Evolutionary conservation across 2,888 invertebrate species (phyloP).

Genomic region (Tinea pellionella): DNA sequence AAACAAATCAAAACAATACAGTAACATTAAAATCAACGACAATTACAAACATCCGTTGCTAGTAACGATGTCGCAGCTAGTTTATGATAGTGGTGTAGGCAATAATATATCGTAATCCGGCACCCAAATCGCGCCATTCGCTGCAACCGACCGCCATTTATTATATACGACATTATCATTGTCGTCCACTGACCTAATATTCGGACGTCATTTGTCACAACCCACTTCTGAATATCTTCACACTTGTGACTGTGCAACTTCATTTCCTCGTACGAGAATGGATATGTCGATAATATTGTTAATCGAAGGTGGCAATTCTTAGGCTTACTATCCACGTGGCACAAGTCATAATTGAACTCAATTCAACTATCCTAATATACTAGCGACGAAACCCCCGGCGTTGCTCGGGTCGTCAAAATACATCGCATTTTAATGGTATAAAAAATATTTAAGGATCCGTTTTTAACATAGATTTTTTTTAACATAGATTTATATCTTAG

Average conservation of each 20-base stretch:
- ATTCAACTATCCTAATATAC: too few species aligned
- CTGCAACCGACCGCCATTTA: constrained; percentile 47
- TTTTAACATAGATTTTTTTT: too few species aligned
- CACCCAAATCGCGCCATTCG: constrained; percentile 26
- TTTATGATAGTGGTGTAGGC: constrained; percentile 17
- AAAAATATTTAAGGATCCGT: too few species aligned
- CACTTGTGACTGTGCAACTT: neutral
- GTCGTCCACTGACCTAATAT: constrained; percentile 53
- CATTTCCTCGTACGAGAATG: neutral
- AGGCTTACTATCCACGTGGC: too few species aligned
- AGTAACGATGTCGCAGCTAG: constrained; percentile 5
- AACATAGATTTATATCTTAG: too few species aligned
- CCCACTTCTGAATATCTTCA: constrained; percentile 6
- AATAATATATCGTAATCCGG: constrained; percentile 34
- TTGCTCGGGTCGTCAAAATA: too few species aligned
- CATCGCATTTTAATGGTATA: too few species aligned
- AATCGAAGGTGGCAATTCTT: too few species aligned
- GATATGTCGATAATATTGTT: neutral
- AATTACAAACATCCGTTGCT: constrained; percentile 11
- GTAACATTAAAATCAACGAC: constrained; percentile 8
- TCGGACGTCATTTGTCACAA: constrained; percentile 52
- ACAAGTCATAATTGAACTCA: too few species aligned
- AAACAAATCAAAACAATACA: neutral
- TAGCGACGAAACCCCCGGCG: too few species aligned
- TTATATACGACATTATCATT: constrained; percentile 59